phyloP scores from a whole-genome alignment of 2,113 vertebrate species.

The Oophaga pumilio region DNA sequence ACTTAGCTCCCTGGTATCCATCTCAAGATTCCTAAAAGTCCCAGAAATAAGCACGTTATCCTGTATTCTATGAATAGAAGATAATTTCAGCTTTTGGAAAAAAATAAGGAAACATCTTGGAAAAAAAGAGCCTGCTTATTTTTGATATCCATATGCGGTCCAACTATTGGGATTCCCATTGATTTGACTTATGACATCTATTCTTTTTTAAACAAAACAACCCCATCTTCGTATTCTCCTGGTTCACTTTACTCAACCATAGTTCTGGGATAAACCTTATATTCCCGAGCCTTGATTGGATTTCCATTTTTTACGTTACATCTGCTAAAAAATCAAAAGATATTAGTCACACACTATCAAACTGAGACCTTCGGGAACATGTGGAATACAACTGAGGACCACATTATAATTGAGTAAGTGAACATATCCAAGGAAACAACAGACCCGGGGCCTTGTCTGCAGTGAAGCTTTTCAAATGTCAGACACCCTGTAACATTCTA shows the following conservation, averaged over 20 bases:
- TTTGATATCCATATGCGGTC: neutral
- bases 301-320: constrained; percentile 54
- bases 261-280: neutral
- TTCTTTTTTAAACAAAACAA: neutral
- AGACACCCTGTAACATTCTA: constrained; percentile 54
- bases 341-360: constrained; percentile 68
- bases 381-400: constrained; percentile 50
- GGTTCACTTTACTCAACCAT: neutral
- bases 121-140: too few relatives aligned
- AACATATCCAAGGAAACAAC: constrained; percentile 47
- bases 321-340: constrained; percentile 59
- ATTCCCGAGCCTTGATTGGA: constrained; percentile 39
- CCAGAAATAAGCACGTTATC: too few relatives aligned
- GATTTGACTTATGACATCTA: neutral
- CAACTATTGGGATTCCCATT: neutral
- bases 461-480: constrained; percentile 55
- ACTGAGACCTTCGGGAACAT: constrained; percentile 51
- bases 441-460: constrained; percentile 42
- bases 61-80: too few relatives aligned
- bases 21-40: too few relatives aligned
- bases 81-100: too few relatives aligned
- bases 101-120: too few relatives aligned
- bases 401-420: constrained; percentile 46
- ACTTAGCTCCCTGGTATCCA: too few relatives aligned
- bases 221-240: neutral